Evolutionary conservation across 2,113 vertebrate genomes (phyloP).

Genomic region (Butastur rufipennis): DNA sequence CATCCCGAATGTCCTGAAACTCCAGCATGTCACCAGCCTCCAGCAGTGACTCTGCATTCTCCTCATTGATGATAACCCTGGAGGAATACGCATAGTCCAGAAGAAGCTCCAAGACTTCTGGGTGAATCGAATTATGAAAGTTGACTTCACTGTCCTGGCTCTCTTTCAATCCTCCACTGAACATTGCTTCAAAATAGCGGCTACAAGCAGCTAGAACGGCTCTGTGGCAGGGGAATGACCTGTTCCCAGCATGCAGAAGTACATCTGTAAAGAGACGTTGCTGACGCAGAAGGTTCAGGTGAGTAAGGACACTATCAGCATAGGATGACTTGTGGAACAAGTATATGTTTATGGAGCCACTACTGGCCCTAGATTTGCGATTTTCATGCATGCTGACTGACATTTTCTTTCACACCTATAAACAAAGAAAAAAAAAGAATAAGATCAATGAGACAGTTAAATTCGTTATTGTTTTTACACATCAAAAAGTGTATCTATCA

Average conservation of each 20-base stretch:
- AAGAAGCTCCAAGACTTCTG: slow-evolving; percentile 81
- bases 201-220: slow-evolving; percentile 82
- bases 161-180: slow-evolving; percentile 81
- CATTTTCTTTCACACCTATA: slow-evolving; percentile 80
- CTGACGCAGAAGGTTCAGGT: slow-evolving; percentile 81
- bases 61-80: slow-evolving; percentile 83
- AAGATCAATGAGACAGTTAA: neutral
- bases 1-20: slow-evolving; percentile 83
- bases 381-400: slow-evolving; percentile 84
- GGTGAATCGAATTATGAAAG: slow-evolving; percentile 83
- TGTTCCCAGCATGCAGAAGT: slow-evolving; percentile 79
- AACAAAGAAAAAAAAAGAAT: slow-evolving; percentile 31
- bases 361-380: slow-evolving; percentile 83
- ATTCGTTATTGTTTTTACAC: neutral
- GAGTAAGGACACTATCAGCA: slow-evolving; percentile 82
- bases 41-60: slow-evolving; percentile 79
- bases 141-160: slow-evolving; percentile 84
- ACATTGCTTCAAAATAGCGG: slow-evolving; percentile 85
- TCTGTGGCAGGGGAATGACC: slow-evolving; percentile 82
- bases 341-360: slow-evolving; percentile 83
- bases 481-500: neutral
- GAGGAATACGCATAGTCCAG: slow-evolving; percentile 83
- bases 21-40: slow-evolving; percentile 83
- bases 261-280: slow-evolving; percentile 83
- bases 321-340: slow-evolving; percentile 85